A percentile compares a stretch with the other conserved stretches of the same genome.
These are phyloP conservation scores for Chelonoidis abingdonii DNA, from an alignment of 2,113 vertebrate genomes.

Conservation along the genomic window DNA sequence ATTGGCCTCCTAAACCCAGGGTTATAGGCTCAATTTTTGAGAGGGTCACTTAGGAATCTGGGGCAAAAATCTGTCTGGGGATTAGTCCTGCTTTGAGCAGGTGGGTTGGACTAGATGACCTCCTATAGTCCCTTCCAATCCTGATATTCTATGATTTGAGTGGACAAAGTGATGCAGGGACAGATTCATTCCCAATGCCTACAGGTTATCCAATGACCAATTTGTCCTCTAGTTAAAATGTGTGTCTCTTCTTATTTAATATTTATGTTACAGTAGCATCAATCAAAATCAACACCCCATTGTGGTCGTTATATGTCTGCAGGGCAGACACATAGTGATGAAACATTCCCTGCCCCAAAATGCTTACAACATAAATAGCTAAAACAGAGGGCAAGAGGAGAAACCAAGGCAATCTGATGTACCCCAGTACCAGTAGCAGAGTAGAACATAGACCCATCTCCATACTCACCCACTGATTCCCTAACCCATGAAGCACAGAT, in stretches of 20 bases:
- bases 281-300: not conserved
- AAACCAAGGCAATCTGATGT: rapidly evolving
- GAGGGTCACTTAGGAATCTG: too few species aligned
- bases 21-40: too few species aligned
- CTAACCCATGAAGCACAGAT: not conserved
- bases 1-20: too few species aligned
- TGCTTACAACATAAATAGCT: not conserved
- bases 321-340: not conserved
- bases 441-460: not conserved
- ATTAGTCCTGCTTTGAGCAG: too few species aligned
- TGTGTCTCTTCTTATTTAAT: not conserved
- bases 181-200: not conserved
- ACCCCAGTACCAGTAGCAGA: not conserved
- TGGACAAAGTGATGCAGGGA: not conserved
- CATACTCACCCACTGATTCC: not conserved
- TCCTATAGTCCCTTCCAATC: too few species aligned
- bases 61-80: too few species aligned
- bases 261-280: not conserved
- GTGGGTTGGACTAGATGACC: too few species aligned
- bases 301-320: not conserved
- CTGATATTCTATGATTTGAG: not conserved
- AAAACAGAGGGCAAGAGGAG: not conserved
- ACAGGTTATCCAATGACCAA: not conserved
- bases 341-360: not conserved
- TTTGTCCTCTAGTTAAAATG: not conserved